Conservation (phyloP, 2,113 vertebrate species). For the Glareola pratincola region DNA sequence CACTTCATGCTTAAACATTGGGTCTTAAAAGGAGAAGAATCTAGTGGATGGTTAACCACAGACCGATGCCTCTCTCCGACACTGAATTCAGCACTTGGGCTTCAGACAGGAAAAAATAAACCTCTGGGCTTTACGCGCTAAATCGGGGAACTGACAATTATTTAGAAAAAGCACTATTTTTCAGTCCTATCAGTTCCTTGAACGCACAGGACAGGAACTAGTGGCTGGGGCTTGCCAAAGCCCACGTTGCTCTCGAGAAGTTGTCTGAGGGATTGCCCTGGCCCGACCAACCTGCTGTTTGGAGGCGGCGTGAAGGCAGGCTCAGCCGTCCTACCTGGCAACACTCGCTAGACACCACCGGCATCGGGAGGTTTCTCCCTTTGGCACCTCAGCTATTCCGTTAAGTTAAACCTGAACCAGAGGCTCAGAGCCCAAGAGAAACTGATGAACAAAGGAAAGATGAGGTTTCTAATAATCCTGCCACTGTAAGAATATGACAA, state of each 20-base stretch:
- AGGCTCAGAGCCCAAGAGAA: neutral
- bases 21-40: neutral
- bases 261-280: neutral
- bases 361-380: neutral
- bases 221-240: neutral
- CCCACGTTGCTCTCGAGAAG: neutral
- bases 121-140: neutral
- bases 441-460: neutral
- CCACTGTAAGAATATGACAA: neutral
- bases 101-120: neutral
- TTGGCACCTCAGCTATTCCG: neutral
- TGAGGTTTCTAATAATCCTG: neutral
- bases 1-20: neutral
- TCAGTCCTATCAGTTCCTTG: neutral
- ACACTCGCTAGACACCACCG: rapidly evolving
- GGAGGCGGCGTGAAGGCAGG: neutral
- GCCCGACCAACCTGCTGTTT: neutral
- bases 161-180: neutral
- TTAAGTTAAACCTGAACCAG: neutral
- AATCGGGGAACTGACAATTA: neutral
- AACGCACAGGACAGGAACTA: neutral
- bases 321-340: neutral
- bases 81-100: neutral
- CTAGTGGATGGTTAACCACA: neutral
- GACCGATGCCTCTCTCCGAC: neutral